Evolutionary conservation across 1,140 invertebrate genomes (phyloP).

Genomic region (Zaprionus camerounensis): DNA sequence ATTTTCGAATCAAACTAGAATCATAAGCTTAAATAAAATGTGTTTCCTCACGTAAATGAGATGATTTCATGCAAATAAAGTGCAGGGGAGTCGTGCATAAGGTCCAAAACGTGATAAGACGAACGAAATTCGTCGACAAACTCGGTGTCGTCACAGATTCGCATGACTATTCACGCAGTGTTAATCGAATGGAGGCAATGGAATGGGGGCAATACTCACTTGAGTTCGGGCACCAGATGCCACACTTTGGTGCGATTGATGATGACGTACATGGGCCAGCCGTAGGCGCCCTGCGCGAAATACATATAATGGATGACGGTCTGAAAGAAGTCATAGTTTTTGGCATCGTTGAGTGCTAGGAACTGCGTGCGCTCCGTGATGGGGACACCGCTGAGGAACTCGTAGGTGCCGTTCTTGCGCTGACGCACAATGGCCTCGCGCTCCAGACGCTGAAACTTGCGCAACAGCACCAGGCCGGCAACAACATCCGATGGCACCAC

Average conservation of each 20-base stretch:
- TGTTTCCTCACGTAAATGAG: too few relatives aligned
- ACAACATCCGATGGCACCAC: constrained; percentile 96
- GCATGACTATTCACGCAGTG: not conserved
- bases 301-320: constrained; percentile 94
- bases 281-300: constrained; percentile 94
- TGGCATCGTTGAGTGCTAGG: constrained; percentile 91
- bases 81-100: too few relatives aligned
- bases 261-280: constrained; percentile 95
- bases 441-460: constrained; percentile 93
- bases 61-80: too few relatives aligned
- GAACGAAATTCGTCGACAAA: not conserved
- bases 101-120: not conserved
- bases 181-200: not conserved
- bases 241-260: constrained; percentile 90
- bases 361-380: constrained; percentile 94
- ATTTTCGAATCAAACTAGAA: too few relatives aligned
- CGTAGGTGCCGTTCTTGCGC: constrained; percentile 94
- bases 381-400: constrained; percentile 94
- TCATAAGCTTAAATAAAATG: too few relatives aligned
- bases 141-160: not conserved
- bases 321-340: constrained; percentile 90
- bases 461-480: constrained; percentile 92
- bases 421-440: constrained; percentile 91
- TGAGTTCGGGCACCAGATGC: constrained; percentile 89
- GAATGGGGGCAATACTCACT: constrained; percentile 83